Evolutionary conservation across 2,797 vertebrate genomes (phyloP).

Genomic region (Falco peregrinus): DNA sequence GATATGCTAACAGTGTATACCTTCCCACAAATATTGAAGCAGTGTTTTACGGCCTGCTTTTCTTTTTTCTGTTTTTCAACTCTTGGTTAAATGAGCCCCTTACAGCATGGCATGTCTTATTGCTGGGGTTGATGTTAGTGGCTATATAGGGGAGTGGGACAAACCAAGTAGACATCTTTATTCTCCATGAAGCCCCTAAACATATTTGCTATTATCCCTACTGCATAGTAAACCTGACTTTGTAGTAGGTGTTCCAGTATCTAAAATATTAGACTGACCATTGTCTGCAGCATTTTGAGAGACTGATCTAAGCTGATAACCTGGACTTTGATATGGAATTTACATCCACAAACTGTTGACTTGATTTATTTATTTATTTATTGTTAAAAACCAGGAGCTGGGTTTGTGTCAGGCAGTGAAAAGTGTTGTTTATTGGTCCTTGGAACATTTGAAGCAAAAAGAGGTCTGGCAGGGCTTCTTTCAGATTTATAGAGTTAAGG

Average conservation of each 20-base stretch:
- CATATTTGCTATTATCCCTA: rapidly evolving
- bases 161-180: neutral
- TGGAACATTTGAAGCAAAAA: neutral
- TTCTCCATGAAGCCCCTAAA: neutral
- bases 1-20: no score
- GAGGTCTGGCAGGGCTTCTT: neutral
- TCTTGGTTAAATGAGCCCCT: neutral
- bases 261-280: neutral
- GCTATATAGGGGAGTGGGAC: neutral
- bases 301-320: rapidly evolving
- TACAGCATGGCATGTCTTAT: neutral
- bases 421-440: neutral
- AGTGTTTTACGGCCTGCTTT: neutral
- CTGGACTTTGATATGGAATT: neutral
- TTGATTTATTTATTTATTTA: rapidly evolving
- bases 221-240: neutral
- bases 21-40: neutral
- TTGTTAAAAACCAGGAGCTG: neutral
- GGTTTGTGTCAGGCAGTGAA: neutral
- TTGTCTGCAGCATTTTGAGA: no score
- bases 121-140: neutral
- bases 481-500: neutral
- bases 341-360: neutral
- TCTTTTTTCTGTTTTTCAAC: neutral
- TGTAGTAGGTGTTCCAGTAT: neutral